Percentiles rank a stretch among this genome's conserved stretches.
Conservation (phyloP, 2,888 invertebrate genomes). For the Drosophila acutilabella region DNA sequence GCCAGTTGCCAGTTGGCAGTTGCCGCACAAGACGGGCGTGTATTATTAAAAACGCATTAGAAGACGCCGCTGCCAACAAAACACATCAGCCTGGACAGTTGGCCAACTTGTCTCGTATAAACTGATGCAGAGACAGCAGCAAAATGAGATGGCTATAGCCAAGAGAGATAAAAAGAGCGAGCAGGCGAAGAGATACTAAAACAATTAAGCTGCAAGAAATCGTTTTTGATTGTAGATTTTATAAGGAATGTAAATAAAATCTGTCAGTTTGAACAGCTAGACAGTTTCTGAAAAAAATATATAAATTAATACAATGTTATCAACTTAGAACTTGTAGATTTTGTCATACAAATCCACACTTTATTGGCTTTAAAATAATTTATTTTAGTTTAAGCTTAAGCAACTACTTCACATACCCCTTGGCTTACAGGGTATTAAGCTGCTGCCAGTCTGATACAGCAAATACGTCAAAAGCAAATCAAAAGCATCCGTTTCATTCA, state of each 20-base stretch:
- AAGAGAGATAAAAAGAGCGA: conserved; percentile 1
- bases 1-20: conserved; percentile 14
- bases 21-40: conserved; percentile 80
- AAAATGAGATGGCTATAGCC: conserved; percentile 8
- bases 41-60: conserved; percentile 86
- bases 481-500: conserved; percentile 19
- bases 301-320: not conserved
- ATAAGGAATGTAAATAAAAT: conserved; percentile 4
- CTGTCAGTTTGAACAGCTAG: not conserved
- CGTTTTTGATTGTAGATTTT: conserved; percentile 31
- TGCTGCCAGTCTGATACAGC: not conserved
- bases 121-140: conserved; percentile 50
- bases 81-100: conserved; percentile 48
- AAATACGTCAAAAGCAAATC: conserved; percentile 11
- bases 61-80: conserved; percentile 73
- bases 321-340: too few relatives aligned
- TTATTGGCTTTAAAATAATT: not conserved
- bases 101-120: conserved; percentile 64
- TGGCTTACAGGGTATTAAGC: conserved; percentile 8
- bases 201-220: conserved; percentile 73
- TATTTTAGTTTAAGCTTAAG: not conserved
- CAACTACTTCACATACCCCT: too few relatives aligned
- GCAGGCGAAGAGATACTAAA: conserved; percentile 26
- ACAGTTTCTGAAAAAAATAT: not conserved
- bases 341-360: not conserved